phyloP scores from a whole-genome alignment of 2,888 invertebrate genomes.

The Dicyrtomina minuta region DNA sequence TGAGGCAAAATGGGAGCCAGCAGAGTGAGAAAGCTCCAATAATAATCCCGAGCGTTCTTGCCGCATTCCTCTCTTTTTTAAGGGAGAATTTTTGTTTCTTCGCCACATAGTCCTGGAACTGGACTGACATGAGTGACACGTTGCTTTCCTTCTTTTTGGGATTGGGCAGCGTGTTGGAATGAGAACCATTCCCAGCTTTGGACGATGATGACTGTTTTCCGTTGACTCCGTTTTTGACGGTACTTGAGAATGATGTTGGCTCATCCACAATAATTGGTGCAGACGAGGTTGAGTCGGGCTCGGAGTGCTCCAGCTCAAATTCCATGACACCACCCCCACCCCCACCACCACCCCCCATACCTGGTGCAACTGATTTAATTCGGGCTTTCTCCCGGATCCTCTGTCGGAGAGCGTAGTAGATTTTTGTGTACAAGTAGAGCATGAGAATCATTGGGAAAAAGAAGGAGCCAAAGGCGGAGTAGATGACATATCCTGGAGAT shows the following conservation, averaged over 20 bases:
- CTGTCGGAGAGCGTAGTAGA: conserved; percentile 43
- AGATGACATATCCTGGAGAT: conserved; percentile 45
- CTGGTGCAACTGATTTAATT: not conserved
- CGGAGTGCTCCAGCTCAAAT: not conserved
- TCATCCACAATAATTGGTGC: not conserved
- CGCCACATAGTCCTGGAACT: conserved; percentile 33
- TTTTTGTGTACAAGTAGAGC: conserved; percentile 44
- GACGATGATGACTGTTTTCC: too few relatives aligned
- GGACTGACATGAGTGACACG: not conserved
- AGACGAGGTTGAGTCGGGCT: not conserved
- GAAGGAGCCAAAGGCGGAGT: conserved; percentile 49
- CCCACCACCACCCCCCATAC: conserved; percentile 9
- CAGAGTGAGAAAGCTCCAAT: conserved; percentile 48
- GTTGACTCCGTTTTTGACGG: not conserved
- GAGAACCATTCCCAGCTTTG: too few relatives aligned
- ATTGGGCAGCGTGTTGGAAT: conserved; percentile 3
- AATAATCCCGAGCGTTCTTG: conserved; percentile 48
- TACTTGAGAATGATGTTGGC: too few relatives aligned
- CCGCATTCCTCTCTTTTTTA: conserved; percentile 47
- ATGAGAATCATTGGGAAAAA: conserved; percentile 48
- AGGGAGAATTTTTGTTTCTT: conserved; percentile 46
- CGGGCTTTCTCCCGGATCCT: conserved; percentile 41
- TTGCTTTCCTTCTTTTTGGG: too few relatives aligned
- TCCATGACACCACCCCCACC: conserved; percentile 23
- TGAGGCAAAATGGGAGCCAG: conserved; percentile 56